These are phyloP conservation scores for Dasyurus viverrinus DNA, from an alignment of 2,113 vertebrate genomes.

Conservation along the genomic window DNA sequence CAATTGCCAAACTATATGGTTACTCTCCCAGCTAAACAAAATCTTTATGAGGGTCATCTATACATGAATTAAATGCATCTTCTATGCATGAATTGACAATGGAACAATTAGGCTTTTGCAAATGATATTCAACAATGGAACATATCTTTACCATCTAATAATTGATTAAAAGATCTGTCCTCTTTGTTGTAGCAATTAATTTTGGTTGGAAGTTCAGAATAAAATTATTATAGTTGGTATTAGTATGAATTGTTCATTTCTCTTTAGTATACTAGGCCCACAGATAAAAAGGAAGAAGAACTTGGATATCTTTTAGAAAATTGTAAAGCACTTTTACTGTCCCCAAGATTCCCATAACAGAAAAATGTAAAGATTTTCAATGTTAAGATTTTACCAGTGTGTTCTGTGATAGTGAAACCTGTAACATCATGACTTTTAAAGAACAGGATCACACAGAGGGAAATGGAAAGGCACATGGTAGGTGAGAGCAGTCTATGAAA, in stretches of 20 bases:
- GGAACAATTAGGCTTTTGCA: background rate
- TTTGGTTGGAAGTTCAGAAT: too few relatives aligned
- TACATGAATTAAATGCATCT: background rate
- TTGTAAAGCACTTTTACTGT: background rate
- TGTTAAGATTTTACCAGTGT: background rate
- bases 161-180: background rate
- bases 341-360: background rate
- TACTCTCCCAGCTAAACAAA: background rate
- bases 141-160: background rate
- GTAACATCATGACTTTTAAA: background rate
- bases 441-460: background rate
- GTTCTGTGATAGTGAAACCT: background rate
- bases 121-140: background rate
- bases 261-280: too few relatives aligned
- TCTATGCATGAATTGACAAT: background rate
- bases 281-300: background rate
- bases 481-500: background rate
- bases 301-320: background rate
- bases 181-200: too few relatives aligned
- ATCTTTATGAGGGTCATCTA: background rate
- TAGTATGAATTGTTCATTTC: too few relatives aligned
- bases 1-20: background rate
- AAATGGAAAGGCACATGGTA: background rate
- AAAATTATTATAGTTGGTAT: too few relatives aligned
- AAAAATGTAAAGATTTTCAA: background rate